Conservation (phyloP, 2,888 invertebrate genomes). For the Anthoptus insignis region DNA sequence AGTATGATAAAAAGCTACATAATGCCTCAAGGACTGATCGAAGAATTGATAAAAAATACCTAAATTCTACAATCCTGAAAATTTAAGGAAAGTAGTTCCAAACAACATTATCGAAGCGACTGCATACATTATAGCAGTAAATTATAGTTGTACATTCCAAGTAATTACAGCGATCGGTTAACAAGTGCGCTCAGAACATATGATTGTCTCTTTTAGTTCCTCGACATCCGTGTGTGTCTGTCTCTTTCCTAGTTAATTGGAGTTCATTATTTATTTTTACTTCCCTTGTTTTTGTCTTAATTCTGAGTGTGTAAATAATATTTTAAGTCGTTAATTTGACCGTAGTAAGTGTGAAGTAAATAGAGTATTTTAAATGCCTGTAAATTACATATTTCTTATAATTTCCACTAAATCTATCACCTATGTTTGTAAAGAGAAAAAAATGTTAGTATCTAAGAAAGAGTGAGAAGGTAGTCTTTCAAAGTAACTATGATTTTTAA, state of each 20-base stretch:
- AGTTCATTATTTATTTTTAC: constrained; percentile 72
- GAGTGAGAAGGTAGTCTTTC: too few relatives aligned
- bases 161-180: constrained; percentile 33
- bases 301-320: constrained; percentile 60
- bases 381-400: too few relatives aligned
- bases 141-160: constrained; percentile 35
- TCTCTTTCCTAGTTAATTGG: constrained; percentile 70
- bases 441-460: too few relatives aligned
- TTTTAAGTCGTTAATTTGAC: constrained; percentile 16
- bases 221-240: constrained; percentile 47
- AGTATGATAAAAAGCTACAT: too few relatives aligned
- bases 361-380: too few relatives aligned
- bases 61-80: too few relatives aligned
- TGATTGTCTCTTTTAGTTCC: constrained; percentile 41
- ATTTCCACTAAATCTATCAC: too few relatives aligned
- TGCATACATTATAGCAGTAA: constrained; percentile 29
- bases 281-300: constrained; percentile 62
- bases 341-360: background rate
- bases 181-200: constrained; percentile 33
- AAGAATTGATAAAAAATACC: too few relatives aligned
- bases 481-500: too few relatives aligned
- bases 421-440: too few relatives aligned
- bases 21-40: too few relatives aligned
- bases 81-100: too few relatives aligned
- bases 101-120: constrained; percentile 7